phyloP scores from a whole-genome alignment of 2,888 invertebrate species.

The Salpingus planirostris region DNA sequence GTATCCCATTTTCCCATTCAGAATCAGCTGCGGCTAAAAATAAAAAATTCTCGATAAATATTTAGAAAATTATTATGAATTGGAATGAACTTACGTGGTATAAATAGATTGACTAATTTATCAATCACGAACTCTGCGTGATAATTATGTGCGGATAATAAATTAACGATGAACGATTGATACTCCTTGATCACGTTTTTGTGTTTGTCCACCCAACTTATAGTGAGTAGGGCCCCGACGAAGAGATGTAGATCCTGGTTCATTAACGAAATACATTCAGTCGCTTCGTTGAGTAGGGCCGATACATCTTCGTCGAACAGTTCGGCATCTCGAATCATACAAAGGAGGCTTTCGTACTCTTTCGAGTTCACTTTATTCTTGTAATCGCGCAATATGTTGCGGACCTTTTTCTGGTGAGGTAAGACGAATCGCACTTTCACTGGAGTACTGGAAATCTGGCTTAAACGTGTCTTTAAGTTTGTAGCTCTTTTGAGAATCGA shows the following conservation, averaged over 20 bases:
- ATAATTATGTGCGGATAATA: conserved; percentile 59
- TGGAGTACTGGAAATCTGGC: conserved; percentile 18
- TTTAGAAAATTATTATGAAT: too few species aligned
- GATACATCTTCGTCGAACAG: conserved; percentile 50
- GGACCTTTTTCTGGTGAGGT: conserved; percentile 42
- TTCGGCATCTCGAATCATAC: conserved; percentile 44
- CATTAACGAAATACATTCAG: conserved; percentile 50
- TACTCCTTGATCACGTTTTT: conserved; percentile 47
- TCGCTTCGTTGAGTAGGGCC: conserved; percentile 48
- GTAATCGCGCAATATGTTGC: conserved; percentile 41
- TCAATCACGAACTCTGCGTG: conserved; percentile 54
- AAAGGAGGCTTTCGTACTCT: conserved; percentile 46
- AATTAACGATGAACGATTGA: conserved; percentile 55
- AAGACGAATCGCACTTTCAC: conserved; percentile 42
- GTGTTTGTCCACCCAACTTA: conserved; percentile 50
- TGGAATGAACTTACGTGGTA: conserved; percentile 46
- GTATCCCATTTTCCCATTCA: conserved; percentile 53
- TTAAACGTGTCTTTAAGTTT: conserved; percentile 18
- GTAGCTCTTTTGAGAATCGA: conserved; percentile 28
- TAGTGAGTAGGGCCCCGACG: conserved; percentile 50
- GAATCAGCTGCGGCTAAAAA: conserved; percentile 40
- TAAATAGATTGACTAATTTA: conserved; percentile 52
- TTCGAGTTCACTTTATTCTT: conserved; percentile 36
- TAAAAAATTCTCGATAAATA: too few species aligned
- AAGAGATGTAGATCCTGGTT: conserved; percentile 49